Base-by-base conservation (phyloP, 2,888 invertebrate genomes). In the Ochropleura plecta region DNA sequence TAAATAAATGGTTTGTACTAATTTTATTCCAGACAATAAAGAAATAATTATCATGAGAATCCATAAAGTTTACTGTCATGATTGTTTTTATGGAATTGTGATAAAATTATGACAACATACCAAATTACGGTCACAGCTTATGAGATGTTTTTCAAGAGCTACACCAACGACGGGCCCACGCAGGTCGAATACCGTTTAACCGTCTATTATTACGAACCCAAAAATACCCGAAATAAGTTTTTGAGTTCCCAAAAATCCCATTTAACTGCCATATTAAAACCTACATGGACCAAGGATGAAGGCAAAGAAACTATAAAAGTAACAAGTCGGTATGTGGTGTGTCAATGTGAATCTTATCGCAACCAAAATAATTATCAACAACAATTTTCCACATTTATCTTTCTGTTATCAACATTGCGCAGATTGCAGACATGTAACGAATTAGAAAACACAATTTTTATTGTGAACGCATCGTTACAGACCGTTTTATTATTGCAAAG, bases 401-500 rank as follows among this genome's bases (percentile, higher is more conserved):
- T 5, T 18, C 18, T 8, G 64, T 49, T 81, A 49, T 20, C 8
- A 60, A 20, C 53, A 46, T 44, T 42, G 14, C 46, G 16, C 12
- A 18, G 10, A 64, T 59, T 64, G 14, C 16, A 40, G 8, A 55
- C 46, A n/a, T 59, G 16, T 44, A 62, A 62, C 44, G 18, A 4
- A 44, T 44, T n/a, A n/a, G 5, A 42, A 55, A 49, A n/a, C 10
- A 0, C 8, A 18, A 14, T 53, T 44, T 53, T 71, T 49, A 42
- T 57, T 59, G 53, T 60, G 81, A 80, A 84, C 67, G 70, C 84
- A 64, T 51, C 48, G 16, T 7, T 60, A 48, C 3, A 3, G 0
- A 12, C 20, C 83, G 83, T 78, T 83, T 69, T 44, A 49, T 81
- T 81, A 57, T 78, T 78, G 49, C 65, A 30, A 53, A 20, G n/a